Base-by-base conservation (phyloP, 1,140 invertebrate genomes). In the Probaryconus sp. region DNA sequence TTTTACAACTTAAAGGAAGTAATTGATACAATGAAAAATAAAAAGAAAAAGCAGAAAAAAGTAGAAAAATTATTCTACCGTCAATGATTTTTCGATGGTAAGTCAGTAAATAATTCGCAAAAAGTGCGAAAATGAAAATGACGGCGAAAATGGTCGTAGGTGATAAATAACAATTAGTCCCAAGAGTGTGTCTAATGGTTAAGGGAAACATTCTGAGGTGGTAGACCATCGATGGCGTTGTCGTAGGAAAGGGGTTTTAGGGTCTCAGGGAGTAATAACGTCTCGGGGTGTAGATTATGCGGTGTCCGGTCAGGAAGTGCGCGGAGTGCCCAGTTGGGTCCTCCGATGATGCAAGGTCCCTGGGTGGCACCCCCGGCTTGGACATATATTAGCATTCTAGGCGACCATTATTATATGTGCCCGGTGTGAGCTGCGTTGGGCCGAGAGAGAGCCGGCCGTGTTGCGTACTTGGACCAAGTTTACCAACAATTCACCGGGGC, bases 311-410 rank as follows among this genome's bases (percentile, higher is more conserved):
- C 65, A 83, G 82, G 78, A 83, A 67, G 64, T 65, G 75, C 67
- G 81, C 79, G 79, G n/a, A 86, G 83, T 87, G 84, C 81, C 86
- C 85, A 86, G 86, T 86, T 86, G 85, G 85, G 84, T 88, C 84
- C 84, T 83, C 79, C 79, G 85, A 87, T 87, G 86, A 88, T 88
- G 85, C 86, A 88, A 84, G 83, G 86, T 88, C 85, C 86, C 86
- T 76, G 79, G 79, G 86, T 84, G 84, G 77, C 81, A 81, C 81
- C 80, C 77, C 77, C 75, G 79, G 70, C 77, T 76, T 80, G 84
- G 80, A 88, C 86, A 88, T 88, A 88, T 88, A 88, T 88, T 88
- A 88, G 85, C 86, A 88, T 88, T 88, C 86, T 88, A 85, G 85
- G 82, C 81, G 81, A 82, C 84, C 83, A 85, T 88, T 88, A 87